A percentile compares a stretch with the other conserved stretches of the same genome.
phyloP scores from a whole-genome alignment of 2,113 vertebrate genomes.

The Crotalus helleri region DNA sequence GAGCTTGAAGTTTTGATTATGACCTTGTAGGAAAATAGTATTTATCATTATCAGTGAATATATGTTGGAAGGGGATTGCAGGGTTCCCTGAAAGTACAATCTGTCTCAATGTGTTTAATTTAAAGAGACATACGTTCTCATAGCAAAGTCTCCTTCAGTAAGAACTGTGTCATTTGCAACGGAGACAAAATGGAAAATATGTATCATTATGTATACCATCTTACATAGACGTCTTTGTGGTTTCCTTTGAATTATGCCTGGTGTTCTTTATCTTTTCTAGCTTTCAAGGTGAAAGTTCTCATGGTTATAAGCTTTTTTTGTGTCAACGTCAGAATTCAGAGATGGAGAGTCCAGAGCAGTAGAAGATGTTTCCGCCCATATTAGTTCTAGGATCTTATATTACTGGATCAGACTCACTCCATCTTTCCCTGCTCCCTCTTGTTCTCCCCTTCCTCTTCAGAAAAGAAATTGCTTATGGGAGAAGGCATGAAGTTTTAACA shows the following conservation, averaged over 20 bases:
- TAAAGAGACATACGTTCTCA: not conserved
- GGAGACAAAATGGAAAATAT: not conserved
- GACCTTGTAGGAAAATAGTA: not conserved
- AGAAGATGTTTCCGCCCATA: not conserved
- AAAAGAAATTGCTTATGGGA: not conserved
- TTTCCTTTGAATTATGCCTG: not conserved
- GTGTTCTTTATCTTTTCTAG: not conserved
- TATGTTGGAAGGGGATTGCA: not conserved
- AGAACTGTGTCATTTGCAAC: not conserved
- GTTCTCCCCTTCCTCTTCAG: not conserved
- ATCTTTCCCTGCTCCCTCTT: not conserved
- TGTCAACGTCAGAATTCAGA: not conserved
- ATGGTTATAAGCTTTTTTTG: not conserved
- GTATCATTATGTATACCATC: not conserved
- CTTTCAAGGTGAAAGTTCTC: not conserved
- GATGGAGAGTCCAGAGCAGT: not conserved
- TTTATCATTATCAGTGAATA: not conserved
- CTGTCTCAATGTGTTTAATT: not conserved
- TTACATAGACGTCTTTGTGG: not conserved
- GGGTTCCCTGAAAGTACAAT: not conserved
- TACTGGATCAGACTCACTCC: not conserved
- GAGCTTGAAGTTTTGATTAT: not conserved
- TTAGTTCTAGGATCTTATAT: not conserved
- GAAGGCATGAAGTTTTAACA: not conserved
- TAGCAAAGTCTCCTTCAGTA: not conserved